phyloP scores from a whole-genome alignment of 2,113 vertebrate genomes.

The Tor tambroides region DNA sequence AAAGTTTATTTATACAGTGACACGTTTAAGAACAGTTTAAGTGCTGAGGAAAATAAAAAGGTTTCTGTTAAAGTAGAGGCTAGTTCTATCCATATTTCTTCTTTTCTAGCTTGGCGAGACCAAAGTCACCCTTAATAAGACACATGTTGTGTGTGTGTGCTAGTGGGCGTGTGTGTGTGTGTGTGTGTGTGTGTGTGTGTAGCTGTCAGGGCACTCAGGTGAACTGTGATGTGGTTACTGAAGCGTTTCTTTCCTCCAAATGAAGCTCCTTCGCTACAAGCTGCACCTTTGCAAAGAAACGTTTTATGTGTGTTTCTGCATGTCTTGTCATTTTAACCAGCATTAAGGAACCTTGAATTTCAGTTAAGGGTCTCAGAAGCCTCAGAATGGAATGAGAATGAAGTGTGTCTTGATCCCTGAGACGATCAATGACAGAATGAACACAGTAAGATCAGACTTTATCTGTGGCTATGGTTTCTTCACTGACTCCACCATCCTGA shows the following conservation, averaged over 20 bases:
- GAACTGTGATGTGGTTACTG: conserved; percentile 20
- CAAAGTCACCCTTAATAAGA: conserved; percentile 6
- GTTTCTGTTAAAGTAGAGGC: neutral
- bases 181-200: conserved; percentile 16
- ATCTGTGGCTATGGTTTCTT: neutral
- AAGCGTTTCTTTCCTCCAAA: conserved; percentile 18
- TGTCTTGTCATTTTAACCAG: conserved; percentile 9
- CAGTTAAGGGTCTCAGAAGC: neutral
- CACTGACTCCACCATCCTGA: neutral
- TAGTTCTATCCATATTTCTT: neutral
- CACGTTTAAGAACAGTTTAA: neutral
- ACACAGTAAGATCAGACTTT: neutral
- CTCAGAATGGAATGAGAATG: neutral
- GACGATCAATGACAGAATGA: neutral
- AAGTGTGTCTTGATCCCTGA: neutral
- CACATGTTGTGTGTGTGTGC: neutral
- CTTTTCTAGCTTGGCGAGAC: neutral
- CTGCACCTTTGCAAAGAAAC: neutral
- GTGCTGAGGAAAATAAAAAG: neutral
- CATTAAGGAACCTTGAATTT: neutral
- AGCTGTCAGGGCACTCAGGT: neutral
- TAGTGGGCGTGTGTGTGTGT: neutral
- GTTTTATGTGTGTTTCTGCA: neutral
- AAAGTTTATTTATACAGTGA: neutral
- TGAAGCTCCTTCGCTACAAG: conserved; percentile 6